Evolutionary conservation across 2,888 invertebrate genomes (phyloP), one percentile per base, ranked within the genome.

Genomic region (Trichogramma evanescens): DNA sequence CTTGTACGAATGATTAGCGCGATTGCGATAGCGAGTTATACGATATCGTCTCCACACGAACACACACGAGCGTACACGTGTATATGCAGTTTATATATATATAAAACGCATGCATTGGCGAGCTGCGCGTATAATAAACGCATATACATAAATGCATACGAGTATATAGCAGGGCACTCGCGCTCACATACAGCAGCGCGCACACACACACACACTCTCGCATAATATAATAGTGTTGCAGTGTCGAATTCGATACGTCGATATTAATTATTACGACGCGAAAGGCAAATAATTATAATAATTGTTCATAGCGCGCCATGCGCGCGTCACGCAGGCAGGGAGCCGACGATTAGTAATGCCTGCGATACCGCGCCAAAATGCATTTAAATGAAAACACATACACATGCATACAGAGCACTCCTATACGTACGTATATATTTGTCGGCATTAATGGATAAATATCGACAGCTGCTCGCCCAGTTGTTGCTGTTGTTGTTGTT

Each of bases 261-360:
- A 71, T 73, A 77, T 76, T 73, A 75, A 76, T 77, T 77, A 76
- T 75, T 74, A 72, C 72, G 71, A 73, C 70, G 70, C 70, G 68
- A 73, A 75, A 74, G 73, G 72, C 73, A 76, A 75, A 76, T 77
- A 75, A 76, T 76, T 77, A 76, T 76, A 74, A 75, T 76, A 76
- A 75, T 75, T 75, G 72, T 75, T 71, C 69, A 68, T 73, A 67
- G 66, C 66, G 45, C 58, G 54, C 49, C n/a, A n/a, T n/a, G 48
- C 41, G 53, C 42, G 49, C 63, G 61, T 58, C 58, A 54, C 44
- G 52, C 59, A 26, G 26, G 26, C 26, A 26, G 2, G 26, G 26
- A 26, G 26, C 26, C 26, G 48, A 52, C 59, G 54, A 67, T 66
- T 67, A 66, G 65, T 66, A 66, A 63, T 65, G 70, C 66, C 69